These are phyloP conservation scores for Orchestes rusci DNA, from an alignment of 2,888 invertebrate genomes.

Conservation along the genomic window DNA sequence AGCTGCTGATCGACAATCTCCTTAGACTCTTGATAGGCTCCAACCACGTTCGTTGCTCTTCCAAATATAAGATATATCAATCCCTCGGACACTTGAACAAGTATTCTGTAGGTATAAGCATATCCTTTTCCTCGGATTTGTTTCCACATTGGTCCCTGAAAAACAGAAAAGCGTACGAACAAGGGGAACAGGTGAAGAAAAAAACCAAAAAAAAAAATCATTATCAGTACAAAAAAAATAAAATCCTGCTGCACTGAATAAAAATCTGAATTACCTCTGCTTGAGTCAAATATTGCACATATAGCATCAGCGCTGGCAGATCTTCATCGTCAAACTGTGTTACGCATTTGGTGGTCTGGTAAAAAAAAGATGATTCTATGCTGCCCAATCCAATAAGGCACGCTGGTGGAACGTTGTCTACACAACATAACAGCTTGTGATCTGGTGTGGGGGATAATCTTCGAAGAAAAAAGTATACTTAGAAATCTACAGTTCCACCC, in stretches of 20 bases:
- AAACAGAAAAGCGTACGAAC: too few species aligned
- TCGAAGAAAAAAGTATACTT: conserved; percentile 14
- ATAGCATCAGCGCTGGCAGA: conserved; percentile 67
- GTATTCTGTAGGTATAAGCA: conserved; percentile 70
- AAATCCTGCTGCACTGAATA: too few species aligned
- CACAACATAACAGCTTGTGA: conserved; percentile 42
- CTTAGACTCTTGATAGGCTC: conserved; percentile 72
- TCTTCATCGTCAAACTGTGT: conserved; percentile 55
- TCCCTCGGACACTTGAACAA: conserved; percentile 58
- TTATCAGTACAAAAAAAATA: not conserved
- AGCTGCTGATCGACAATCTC: conserved; percentile 64
- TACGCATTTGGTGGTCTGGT: conserved; percentile 61
- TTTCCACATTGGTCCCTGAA: conserved; percentile 83
- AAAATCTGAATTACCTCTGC: conserved; percentile 64
- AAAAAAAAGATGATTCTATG: conserved; percentile 70
- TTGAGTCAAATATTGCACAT: conserved; percentile 80
- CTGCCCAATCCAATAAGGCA: conserved; percentile 74
- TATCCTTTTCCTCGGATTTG: conserved; percentile 80
- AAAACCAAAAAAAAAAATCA: not conserved
- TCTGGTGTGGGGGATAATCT: conserved; percentile 46
- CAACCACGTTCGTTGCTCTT: conserved; percentile 69
- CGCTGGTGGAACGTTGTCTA: conserved; percentile 39
- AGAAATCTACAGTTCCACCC: not conserved
- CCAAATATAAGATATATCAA: conserved; percentile 65
- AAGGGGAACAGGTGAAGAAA: not conserved